A percentile compares a stretch with the other conserved stretches of the same genome.
phyloP scores from a whole-genome alignment of 1,140 invertebrate genomes.

The Aphelenchoides avenae region DNA sequence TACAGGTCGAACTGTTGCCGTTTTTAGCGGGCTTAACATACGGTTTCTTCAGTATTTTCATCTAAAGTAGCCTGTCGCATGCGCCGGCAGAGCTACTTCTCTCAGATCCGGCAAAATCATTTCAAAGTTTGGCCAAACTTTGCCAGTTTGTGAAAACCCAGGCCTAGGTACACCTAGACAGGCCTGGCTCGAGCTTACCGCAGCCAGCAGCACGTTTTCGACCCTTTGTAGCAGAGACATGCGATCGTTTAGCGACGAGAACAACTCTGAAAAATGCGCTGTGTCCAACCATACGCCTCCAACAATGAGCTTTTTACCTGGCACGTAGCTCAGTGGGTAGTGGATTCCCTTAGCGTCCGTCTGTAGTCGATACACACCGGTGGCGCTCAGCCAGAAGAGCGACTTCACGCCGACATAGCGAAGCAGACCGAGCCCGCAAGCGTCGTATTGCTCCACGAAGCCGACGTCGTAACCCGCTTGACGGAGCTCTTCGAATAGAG shows the following conservation, averaged over 20 bases:
- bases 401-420: slow-evolving; percentile 23
- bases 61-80: no score
- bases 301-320: slow-evolving; percentile 26
- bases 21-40: no score
- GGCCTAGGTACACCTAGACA: no score
- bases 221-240: slow-evolving; percentile 40
- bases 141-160: no score
- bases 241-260: slow-evolving; percentile 35
- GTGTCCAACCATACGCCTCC: neutral
- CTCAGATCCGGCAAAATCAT: no score
- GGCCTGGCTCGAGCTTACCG: no score
- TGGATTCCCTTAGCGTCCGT: slow-evolving; percentile 40
- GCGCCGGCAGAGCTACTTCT: no score
- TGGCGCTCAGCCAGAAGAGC: slow-evolving; percentile 45
- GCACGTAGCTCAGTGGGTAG: slow-evolving; percentile 50
- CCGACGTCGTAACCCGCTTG: slow-evolving; percentile 36
- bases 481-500: slow-evolving; percentile 21
- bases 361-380: slow-evolving; percentile 33
- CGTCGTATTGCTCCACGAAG: slow-evolving; percentile 50
- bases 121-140: no score
- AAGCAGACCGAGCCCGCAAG: slow-evolving; percentile 45
- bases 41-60: no score
- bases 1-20: no score
- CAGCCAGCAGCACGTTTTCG: slow-evolving; percentile 39
- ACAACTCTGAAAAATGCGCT: slow-evolving; percentile 50